Percentiles rank a stretch among this genome's conserved stretches.
Conservation (phyloP, 1,140 invertebrate genomes). For the Phymorhynchus buccinoides region DNA sequence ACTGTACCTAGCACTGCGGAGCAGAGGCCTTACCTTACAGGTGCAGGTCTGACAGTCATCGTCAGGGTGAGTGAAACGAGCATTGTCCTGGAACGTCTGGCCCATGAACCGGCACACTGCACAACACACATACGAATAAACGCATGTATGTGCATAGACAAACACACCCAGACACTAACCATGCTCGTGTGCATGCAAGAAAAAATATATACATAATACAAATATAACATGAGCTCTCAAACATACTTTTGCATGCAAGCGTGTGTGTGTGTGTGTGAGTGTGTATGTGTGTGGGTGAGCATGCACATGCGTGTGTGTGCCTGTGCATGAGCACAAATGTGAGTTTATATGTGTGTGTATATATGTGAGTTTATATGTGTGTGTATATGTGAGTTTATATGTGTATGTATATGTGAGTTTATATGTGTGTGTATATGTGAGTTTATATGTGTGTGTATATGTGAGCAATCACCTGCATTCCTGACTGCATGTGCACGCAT, state of each 20-base stretch:
- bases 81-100: constrained; percentile 49
- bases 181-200: background rate
- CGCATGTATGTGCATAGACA: too few relatives aligned
- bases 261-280: too few relatives aligned
- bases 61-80: constrained; percentile 52
- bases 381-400: background rate
- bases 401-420: background rate
- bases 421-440: background rate
- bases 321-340: background rate
- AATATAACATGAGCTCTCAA: background rate
- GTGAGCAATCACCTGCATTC: too few relatives aligned
- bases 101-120: constrained; percentile 57
- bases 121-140: background rate
- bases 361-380: background rate
- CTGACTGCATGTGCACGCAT: background rate
- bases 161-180: too few relatives aligned
- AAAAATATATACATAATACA: background rate
- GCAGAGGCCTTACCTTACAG: constrained; percentile 58
- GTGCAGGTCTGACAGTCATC: constrained; percentile 59
- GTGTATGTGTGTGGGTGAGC: too few relatives aligned
- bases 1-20: background rate
- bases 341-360: background rate
- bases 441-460: background rate
- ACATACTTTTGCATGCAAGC: too few relatives aligned
- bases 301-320: background rate